These are phyloP conservation scores for Molossus alvarezi DNA, from an alignment of 2,797 vertebrate genomes.

Conservation along the genomic window DNA sequence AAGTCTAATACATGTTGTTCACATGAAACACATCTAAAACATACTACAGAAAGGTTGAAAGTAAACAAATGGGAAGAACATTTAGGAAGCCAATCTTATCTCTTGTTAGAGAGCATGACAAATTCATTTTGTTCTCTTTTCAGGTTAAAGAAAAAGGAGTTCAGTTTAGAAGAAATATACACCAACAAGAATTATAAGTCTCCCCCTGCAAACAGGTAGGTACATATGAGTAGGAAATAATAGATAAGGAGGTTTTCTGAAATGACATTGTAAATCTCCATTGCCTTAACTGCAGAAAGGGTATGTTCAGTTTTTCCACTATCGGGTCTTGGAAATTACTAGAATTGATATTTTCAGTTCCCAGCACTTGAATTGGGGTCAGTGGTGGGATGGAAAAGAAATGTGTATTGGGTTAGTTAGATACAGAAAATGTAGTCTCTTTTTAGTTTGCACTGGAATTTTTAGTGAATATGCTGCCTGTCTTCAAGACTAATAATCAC, in stretches of 20 bases:
- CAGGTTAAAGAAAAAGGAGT: slow-evolving; percentile 98
- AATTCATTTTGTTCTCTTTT: slow-evolving; percentile 79
- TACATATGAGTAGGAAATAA: not conserved
- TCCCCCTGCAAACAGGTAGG: slow-evolving; percentile 95
- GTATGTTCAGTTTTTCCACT: not conserved
- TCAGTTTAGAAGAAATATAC: slow-evolving; percentile 99
- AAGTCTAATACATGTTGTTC: not conserved
- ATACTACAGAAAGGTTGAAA: not conserved
- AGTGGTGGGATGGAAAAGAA: not conserved
- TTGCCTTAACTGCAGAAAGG: not conserved
- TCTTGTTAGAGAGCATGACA: not conserved
- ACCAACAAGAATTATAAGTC: slow-evolving; percentile 98
- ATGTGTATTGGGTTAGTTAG: not conserved
- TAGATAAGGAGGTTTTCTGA: not conserved
- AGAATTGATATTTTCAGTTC: slow-evolving; percentile 4
- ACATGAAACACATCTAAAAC: not conserved
- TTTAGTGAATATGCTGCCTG: not conserved
- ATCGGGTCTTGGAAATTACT: not conserved
- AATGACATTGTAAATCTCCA: not conserved
- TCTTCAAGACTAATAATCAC: not conserved
- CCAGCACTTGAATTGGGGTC: not conserved
- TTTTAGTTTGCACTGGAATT: slow-evolving; percentile 12
- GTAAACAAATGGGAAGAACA: not conserved
- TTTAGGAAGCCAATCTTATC: not conserved
- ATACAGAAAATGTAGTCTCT: not conserved